A percentile compares a stretch with the other conserved stretches of the same genome.
phyloP scores from a whole-genome alignment of 1,140 invertebrate genomes.

The Sinonovacula constricta region DNA sequence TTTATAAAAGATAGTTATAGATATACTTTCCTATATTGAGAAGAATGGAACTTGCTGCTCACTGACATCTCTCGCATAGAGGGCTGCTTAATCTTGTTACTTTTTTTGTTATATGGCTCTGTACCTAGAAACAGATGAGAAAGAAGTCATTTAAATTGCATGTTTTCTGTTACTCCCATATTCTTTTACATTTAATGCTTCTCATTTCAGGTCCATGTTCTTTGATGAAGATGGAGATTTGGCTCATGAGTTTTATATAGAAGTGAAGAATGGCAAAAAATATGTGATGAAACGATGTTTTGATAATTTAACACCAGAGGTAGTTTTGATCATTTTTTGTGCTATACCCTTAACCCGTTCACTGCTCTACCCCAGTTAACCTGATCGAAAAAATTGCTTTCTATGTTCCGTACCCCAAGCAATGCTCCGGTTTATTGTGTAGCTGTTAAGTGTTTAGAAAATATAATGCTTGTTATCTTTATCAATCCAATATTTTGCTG shows the following conservation, averaged over 20 bases:
- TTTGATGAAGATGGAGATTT: constrained; percentile 81
- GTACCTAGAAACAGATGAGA: background rate
- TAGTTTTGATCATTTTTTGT: no score
- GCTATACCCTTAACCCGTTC: no score
- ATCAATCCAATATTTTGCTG: background rate
- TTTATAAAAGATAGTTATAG: no score
- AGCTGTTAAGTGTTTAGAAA: background rate
- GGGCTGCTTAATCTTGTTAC: background rate
- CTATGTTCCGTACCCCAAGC: background rate
- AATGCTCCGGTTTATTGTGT: background rate
- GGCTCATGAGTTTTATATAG: constrained; percentile 81
- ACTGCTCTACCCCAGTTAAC: no score
- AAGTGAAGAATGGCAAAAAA: constrained; percentile 68
- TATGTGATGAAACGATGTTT: constrained; percentile 67
- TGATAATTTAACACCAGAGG: constrained; percentile 78
- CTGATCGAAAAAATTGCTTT: background rate
- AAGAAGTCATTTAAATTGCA: background rate
- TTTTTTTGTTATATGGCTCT: background rate
- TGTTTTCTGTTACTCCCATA: background rate
- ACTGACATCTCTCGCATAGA: no score
- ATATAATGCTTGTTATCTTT: background rate
- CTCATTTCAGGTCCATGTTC: constrained; percentile 79
- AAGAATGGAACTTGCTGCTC: no score
- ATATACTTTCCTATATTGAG: no score
- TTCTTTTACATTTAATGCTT: constrained; percentile 25